These are phyloP conservation scores for Mesochorus sp. DNA, from an alignment of 2,888 invertebrate species.

Conservation along the genomic window DNA sequence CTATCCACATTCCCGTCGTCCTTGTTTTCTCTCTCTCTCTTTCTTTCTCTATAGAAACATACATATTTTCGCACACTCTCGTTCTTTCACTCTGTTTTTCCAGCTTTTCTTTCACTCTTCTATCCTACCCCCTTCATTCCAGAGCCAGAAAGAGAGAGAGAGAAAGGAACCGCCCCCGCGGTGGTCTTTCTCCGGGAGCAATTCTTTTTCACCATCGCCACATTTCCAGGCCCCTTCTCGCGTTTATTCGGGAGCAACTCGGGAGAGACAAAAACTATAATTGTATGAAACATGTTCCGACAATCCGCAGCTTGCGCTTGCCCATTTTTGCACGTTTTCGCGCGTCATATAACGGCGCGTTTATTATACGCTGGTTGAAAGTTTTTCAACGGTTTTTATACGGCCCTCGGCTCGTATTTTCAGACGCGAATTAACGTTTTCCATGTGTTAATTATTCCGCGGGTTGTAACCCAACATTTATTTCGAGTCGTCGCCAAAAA, in stretches of 20 bases:
- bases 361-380: slow-evolving; percentile 13
- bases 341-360: slow-evolving; percentile 5
- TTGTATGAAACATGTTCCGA: slow-evolving; percentile 76
- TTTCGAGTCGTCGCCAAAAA: too few species aligned
- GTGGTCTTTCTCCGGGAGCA: slow-evolving; percentile 52
- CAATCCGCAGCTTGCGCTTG: slow-evolving; percentile 42
- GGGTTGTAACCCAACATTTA: too few species aligned
- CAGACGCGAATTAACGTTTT: not conserved
- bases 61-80: slow-evolving; percentile 50
- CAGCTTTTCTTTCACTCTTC: slow-evolving; percentile 47
- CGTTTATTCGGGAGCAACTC: slow-evolving; percentile 44
- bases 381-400: not conserved
- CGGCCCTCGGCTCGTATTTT: slow-evolving; percentile 14
- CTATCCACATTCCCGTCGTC: slow-evolving; percentile 55
- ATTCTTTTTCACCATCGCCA: slow-evolving; percentile 56
- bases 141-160: too few species aligned
- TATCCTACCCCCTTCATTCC: slow-evolving; percentile 39
- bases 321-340: slow-evolving; percentile 3
- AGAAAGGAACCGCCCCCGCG: slow-evolving; percentile 45
- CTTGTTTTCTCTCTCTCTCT: slow-evolving; percentile 38
- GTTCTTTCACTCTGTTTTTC: slow-evolving; percentile 61
- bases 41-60: slow-evolving; percentile 46
- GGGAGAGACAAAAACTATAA: slow-evolving; percentile 76
- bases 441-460: too few species aligned
- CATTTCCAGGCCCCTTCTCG: slow-evolving; percentile 72